Evolutionary conservation across 2,113 vertebrate species (phyloP), one percentile per base, ranked within the genome.

Genomic region (Choloepus hoffmanni): DNA sequence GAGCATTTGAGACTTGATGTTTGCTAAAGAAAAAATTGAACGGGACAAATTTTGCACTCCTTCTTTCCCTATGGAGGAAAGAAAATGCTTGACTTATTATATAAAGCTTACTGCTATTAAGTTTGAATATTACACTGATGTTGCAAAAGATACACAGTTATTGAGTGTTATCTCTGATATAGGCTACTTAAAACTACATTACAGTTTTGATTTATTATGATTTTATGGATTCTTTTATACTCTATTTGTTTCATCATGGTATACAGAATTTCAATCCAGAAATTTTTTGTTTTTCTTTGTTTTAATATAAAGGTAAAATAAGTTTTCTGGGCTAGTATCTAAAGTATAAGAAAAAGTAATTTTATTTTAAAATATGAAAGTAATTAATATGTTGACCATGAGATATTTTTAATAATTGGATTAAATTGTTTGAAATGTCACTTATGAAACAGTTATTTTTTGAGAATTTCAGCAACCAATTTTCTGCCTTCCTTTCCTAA

Each of bases 141-240:
- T 85, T 85, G 65, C 18, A 91, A 82, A 94, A 91, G 45, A 48
- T 62, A 73, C 3, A 33, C 1, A 28, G 21, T 86, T 86, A 55
- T 50, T 85, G 53, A 82, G 26, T 93, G 21, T 92, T 36, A 94
- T 82, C 28, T 88, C 16, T 77, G 87, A 9, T 30, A 4, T 63
- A 79, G 14, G 15, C 43, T 94, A 6, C 91, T n/a, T 87, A 92
- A 72, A 89, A 96, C 92, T 93, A 58, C 9, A 92, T 92, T 91
- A 90, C 40, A 82, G 9, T 76, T n/a, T 82, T 83, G 60, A 90
- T 60, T 92, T 82, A 60, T 74, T 74, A 92, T 45, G 23, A 84
- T 60, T 91, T 96, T 82, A 83, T 95, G 48, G 89, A 93, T 74
- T 95, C 21, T 93, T 89, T 94, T 9, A 84, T 1, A 76, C 12